A percentile compares a stretch with the other conserved stretches of the same genome.
These are phyloP conservation scores for Hemicordylus capensis DNA, from an alignment of 2,113 vertebrate genomes.

Conservation along the genomic window DNA sequence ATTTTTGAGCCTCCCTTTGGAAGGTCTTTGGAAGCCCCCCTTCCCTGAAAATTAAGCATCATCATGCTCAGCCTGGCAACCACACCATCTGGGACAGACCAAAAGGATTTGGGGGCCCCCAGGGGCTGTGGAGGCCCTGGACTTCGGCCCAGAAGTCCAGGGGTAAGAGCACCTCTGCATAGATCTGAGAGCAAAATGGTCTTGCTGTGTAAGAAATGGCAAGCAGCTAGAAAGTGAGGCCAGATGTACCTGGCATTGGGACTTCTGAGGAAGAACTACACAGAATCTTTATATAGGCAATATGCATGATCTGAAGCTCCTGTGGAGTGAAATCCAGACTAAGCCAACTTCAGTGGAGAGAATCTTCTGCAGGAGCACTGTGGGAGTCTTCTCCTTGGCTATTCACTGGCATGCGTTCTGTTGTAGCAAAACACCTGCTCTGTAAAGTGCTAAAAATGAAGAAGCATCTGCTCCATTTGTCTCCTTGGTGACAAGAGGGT, in stretches of 20 bases:
- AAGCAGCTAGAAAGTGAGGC: neutral
- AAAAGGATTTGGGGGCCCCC: no score
- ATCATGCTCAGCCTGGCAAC: no score
- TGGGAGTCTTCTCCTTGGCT: neutral
- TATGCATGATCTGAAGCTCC: no score
- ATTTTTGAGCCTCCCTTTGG: no score
- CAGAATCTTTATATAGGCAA: neutral
- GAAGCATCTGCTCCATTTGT: neutral
- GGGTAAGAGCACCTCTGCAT: no score
- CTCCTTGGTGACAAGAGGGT: conserved; percentile 20
- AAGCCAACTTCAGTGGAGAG: neutral
- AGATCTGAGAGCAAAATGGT: neutral
- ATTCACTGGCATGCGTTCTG: neutral
- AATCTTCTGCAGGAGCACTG: conserved; percentile 3
- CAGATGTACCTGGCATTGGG: neutral
- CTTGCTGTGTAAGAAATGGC: neutral
- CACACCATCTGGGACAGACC: no score
- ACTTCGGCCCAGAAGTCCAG: no score
- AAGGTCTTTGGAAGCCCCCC: no score
- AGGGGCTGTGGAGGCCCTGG: no score
- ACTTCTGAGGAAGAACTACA: neutral
- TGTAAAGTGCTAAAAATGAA: conserved; percentile 13
- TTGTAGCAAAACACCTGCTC: neutral
- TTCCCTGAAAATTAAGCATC: no score
- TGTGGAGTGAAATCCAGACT: neutral